Base-by-base conservation (phyloP, 1,140 invertebrate species). In the Oncopodura yosiiana region DNA sequence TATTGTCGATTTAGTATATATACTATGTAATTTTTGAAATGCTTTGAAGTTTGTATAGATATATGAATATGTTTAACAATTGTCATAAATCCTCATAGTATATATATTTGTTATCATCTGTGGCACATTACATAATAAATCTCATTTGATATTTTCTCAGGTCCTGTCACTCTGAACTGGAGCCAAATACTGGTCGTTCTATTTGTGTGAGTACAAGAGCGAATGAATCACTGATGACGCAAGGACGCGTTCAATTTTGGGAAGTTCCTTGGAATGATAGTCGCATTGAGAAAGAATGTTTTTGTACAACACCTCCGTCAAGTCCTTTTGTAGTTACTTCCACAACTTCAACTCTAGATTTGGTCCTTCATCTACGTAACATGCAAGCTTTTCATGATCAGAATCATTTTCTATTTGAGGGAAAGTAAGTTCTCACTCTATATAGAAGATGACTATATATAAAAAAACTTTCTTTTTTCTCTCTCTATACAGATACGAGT, bases 361-460 rank as follows among this genome's bases (percentile, higher is more conserved):
- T 92, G n/a, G 80, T 82, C 63, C 88, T 91, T 63, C 78, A 80
- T 32, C 83, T 87, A 1, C 75, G 76, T 8, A 80, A 82, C 49
- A 93, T 93, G 88, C 80, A 81, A 41, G 78, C 84, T 0, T 72
- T 80, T 6, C 86, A 91, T 64, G 88, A 93, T 71, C 88, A 85
- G 66, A 78, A 82, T 46, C 82, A 84, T 49, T 77, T 88, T 36
- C 82, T 80, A 54, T 90, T 92, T 67, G 86, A 90, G 69, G 88
- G 83, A 18, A 79, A 77, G 27, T 70, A 66, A 57, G 65, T 26
- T 30, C 5, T 34, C 30, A 14, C 6, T 8, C 30, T 14, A 34
- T 34, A 34, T 34, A 34, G 30, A 34, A 34, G 30, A 34, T 34
- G 6, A 34, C 30, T 8, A 8, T 34, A 8, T 8, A 8, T 34